phyloP scores from a whole-genome alignment of 2,888 invertebrate species.

The Apamea monoglypha region DNA sequence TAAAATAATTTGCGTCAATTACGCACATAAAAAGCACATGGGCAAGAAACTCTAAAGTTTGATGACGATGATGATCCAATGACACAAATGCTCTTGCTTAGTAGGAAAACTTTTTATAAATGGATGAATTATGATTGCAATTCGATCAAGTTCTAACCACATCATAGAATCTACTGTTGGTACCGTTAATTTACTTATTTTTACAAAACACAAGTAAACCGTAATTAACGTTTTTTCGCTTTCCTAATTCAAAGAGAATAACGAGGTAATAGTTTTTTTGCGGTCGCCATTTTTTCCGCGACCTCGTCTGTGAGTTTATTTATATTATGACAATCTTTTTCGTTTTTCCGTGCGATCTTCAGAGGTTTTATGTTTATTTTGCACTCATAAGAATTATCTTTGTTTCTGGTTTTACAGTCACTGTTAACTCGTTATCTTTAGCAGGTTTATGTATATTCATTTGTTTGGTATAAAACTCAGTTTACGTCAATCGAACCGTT shows the following conservation, averaged over 20 bases:
- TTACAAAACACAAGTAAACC: conserved; percentile 44
- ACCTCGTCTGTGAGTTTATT: conserved; percentile 47
- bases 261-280: conserved; percentile 45
- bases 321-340: conserved; percentile 35
- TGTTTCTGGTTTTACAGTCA: conserved; percentile 14
- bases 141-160: conserved; percentile 17
- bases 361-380: neutral
- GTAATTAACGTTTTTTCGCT: conserved; percentile 53
- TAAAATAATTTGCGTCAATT: neutral
- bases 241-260: conserved; percentile 36
- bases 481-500: neutral
- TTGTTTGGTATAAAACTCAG: neutral
- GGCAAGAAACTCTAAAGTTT: neutral
- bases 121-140: neutral
- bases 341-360: conserved; percentile 27
- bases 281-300: conserved; percentile 31
- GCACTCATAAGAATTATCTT: neutral
- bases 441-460: neutral
- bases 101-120: neutral
- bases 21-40: neutral
- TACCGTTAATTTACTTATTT: conserved; percentile 52
- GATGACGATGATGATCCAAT: neutral
- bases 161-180: neutral
- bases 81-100: neutral
- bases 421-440: neutral